These are phyloP conservation scores for Abramis brama DNA, from an alignment of 2,113 vertebrate species.

Conservation along the genomic window DNA sequence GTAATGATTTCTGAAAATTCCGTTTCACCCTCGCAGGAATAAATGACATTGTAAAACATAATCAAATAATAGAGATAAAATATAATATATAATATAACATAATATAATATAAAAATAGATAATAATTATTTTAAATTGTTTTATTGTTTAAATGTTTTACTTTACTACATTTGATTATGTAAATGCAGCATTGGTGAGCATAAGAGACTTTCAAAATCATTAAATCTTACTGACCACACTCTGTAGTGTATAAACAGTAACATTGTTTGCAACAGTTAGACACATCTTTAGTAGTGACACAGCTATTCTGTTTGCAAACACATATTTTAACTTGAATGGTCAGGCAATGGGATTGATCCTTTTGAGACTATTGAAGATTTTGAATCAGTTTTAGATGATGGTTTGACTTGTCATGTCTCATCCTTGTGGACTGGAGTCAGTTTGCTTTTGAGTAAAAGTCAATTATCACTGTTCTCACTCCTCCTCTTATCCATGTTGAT, in stretches of 20 bases:
- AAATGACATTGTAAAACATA: too few relatives aligned
- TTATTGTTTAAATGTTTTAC: too few relatives aligned
- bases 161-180: too few relatives aligned
- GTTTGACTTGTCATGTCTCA: conserved; percentile 45
- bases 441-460: conserved; percentile 63
- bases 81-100: too few relatives aligned
- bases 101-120: too few relatives aligned
- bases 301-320: neutral
- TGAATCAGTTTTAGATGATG: neutral
- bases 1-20: too few relatives aligned
- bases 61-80: too few relatives aligned
- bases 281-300: neutral
- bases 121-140: too few relatives aligned
- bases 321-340: neutral
- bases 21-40: too few relatives aligned
- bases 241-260: neutral
- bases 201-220: too few relatives aligned
- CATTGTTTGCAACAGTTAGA: neutral
- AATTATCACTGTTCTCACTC: conserved; percentile 54
- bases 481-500: conserved; percentile 67
- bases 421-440: conserved; percentile 49
- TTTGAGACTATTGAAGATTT: conserved; percentile 1
- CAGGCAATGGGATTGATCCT: neutral
- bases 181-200: too few relatives aligned
- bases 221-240: too few relatives aligned